Percentiles rank a stretch among this genome's conserved stretches.
These are phyloP conservation scores for Galemys pyrenaicus DNA, from an alignment of 2,113 vertebrate genomes.

Conservation along the genomic window DNA sequence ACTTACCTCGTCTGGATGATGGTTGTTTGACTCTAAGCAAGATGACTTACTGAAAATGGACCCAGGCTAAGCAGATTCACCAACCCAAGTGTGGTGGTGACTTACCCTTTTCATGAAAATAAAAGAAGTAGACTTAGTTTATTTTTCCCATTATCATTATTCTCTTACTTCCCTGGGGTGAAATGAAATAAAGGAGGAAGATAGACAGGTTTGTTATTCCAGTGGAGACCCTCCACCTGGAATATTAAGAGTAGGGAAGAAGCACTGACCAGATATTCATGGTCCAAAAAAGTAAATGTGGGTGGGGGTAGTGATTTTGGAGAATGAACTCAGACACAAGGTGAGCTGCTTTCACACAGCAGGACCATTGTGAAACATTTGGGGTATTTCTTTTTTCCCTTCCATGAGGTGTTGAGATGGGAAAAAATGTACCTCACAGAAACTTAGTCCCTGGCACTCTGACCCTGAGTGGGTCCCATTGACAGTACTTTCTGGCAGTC, in stretches of 20 bases:
- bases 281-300: background rate
- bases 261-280: background rate
- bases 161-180: background rate
- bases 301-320: background rate
- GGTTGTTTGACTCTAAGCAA: background rate
- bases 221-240: background rate
- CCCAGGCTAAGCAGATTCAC: background rate
- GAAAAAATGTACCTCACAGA: slow-evolving; percentile 36
- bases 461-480: background rate
- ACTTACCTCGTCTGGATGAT: background rate
- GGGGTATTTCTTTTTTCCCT: background rate
- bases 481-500: background rate
- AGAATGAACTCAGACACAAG: background rate
- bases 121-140: background rate
- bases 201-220: background rate
- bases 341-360: background rate
- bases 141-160: background rate
- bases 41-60: background rate
- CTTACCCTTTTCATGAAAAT: rapidly evolving
- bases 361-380: background rate
- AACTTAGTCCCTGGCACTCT: background rate
- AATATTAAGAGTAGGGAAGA: background rate
- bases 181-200: background rate
- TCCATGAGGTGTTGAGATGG: background rate
- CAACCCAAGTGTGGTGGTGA: background rate